Evolutionary conservation across 2,888 invertebrate species (phyloP), one percentile per base, ranked within the genome.

Genomic region (Arenicola marina): DNA sequence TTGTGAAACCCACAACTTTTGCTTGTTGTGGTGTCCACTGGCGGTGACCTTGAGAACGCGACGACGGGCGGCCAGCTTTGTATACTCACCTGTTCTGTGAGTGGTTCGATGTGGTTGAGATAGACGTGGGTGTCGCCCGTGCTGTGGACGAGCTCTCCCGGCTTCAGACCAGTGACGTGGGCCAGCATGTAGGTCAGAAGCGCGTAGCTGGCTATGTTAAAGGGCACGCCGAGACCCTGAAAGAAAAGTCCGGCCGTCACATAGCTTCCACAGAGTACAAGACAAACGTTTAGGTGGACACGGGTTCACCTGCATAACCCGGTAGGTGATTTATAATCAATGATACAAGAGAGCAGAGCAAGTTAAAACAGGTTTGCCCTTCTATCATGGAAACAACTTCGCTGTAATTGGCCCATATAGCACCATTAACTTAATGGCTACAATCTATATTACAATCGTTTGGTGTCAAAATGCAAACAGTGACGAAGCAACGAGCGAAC

Each of bases 171-270:
- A n/a, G 95, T 94, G 26, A 98, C 88, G 78, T 96, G 93, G 29
- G 98, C 97, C 70, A 98, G 91, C 95, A 99, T 96, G 76, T 91
- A 91, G 1, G 95, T 96, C 2, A 98, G 87, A 32, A 98, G 83
- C 1, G 97, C 89, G 84, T 98, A 99, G 74, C 96, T 96, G 55
- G 98, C 97, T 74, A 99, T 95, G 84, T 98, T 98, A 83, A 98
- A 98, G 15, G 97, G 97, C 0, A 97, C 95, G n/a, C 98, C 98
- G 1, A 98, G 86, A 53, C 87, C 87, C 85, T 86, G 73, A 7
- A 28, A 32, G 24, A 53, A 7, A 48, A 7, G 26, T 38, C n/a
- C 11, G n/a, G n/a, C 43, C 11, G 43, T 38, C n/a, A n/a, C n/a
- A n/a, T n/a, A n/a, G n/a, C n/a, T n/a, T n/a, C n/a, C n/a, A n/a